Evolutionary conservation across 1,140 invertebrate genomes (phyloP).

Genomic region (Megathymus violae): DNA sequence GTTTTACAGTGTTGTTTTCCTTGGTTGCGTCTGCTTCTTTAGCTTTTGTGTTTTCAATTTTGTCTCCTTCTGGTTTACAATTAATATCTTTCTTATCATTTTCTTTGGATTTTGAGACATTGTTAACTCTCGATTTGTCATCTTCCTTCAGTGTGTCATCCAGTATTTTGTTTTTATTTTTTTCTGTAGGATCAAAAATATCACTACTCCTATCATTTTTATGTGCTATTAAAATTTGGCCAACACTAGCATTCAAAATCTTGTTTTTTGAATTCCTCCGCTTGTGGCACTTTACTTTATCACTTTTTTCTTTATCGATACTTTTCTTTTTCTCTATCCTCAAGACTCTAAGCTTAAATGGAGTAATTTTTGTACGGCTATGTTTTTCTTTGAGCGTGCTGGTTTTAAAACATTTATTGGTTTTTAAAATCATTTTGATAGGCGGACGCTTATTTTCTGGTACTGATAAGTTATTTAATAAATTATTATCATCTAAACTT

Average conservation of each 20-base stretch:
- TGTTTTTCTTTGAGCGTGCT: constrained; percentile 47
- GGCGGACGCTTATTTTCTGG: constrained; percentile 41
- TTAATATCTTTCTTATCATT: constrained; percentile 1
- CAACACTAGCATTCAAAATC: constrained; percentile 44
- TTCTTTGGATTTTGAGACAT: neutral
- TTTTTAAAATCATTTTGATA: constrained; percentile 50
- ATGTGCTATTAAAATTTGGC: constrained; percentile 11
- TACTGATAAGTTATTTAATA: neutral
- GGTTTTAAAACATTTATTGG: constrained; percentile 41
- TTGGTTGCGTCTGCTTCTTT: neutral
- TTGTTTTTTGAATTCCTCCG: constrained; percentile 59
- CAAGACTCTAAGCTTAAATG: constrained; percentile 39
- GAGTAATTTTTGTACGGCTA: constrained; percentile 30
- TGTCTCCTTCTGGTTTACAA: constrained; percentile 32
- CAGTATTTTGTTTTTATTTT: constrained; percentile 13
- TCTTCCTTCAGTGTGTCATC: constrained; percentile 6
- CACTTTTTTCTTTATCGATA: constrained; percentile 46
- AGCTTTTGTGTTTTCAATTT: constrained; percentile 7
- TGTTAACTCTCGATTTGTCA: neutral
- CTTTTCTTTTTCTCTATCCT: constrained; percentile 44
- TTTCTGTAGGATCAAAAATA: neutral
- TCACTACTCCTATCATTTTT: constrained; percentile 3
- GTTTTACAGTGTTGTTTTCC: neutral
- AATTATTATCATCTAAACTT: constrained; percentile 8
- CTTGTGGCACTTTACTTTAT: constrained; percentile 46